A percentile compares a stretch with the other conserved stretches of the same genome.
phyloP scores from a whole-genome alignment of 2,797 vertebrate species.

The Spinus pinus region DNA sequence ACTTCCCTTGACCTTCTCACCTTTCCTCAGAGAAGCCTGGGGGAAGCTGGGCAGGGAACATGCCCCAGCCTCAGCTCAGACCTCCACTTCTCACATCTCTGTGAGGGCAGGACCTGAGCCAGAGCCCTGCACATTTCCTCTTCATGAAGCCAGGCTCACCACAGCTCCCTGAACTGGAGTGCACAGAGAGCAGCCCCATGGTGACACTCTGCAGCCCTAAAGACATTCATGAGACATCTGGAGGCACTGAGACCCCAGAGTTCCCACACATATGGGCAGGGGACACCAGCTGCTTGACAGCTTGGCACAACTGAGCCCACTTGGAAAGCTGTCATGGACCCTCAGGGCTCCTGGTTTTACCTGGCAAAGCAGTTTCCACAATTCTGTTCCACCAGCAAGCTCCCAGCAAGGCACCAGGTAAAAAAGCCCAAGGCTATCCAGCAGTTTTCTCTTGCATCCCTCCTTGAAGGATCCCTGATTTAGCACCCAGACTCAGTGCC shows the following conservation, averaged over 20 bases:
- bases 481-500: neutral
- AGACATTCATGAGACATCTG: neutral
- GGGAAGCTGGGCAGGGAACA: neutral
- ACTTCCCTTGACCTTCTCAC: neutral
- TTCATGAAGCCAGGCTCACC: neutral
- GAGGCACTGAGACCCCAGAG: accelerated
- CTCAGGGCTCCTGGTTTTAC: neutral
- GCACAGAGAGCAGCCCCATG: neutral
- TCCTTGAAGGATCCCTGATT: neutral
- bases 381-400: neutral
- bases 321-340: accelerated
- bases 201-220: neutral
- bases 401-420: neutral
- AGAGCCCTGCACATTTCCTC: neutral
- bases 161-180: neutral
- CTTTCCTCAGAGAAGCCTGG: neutral
- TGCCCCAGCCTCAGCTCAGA: neutral
- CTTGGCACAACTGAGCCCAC: neutral
- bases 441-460: neutral
- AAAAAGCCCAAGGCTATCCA: neutral
- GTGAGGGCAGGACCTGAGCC: neutral
- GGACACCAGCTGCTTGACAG: neutral
- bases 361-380: neutral
- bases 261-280: accelerated
- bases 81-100: neutral